Percentiles rank a stretch among this genome's conserved stretches.
phyloP scores from a whole-genome alignment of 2,888 invertebrate genomes.

The Nomada lathburiana region DNA sequence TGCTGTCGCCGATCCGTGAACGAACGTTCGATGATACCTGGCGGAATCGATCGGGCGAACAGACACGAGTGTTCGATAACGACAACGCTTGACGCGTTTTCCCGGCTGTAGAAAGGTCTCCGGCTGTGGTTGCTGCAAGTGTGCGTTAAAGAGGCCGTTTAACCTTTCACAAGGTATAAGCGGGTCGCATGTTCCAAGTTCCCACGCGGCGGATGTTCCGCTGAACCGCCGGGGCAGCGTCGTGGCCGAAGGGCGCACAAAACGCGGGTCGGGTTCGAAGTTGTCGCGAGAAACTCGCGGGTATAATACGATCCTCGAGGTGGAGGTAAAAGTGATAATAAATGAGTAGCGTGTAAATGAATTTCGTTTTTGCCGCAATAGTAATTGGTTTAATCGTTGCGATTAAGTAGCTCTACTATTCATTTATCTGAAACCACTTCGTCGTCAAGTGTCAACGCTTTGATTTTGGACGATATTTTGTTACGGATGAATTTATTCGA shows the following conservation, averaged over 20 bases:
- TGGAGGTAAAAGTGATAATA: not conserved
- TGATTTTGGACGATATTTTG: no score
- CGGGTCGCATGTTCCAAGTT: slow-evolving; percentile 75
- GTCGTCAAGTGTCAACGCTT: no score
- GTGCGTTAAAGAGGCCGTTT: slow-evolving; percentile 79
- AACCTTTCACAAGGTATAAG: slow-evolving; percentile 75
- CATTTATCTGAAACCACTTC: no score
- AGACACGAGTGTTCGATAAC: slow-evolving; percentile 67
- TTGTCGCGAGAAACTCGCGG: not conserved
- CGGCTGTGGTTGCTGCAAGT: slow-evolving; percentile 62
- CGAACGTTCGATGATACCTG: slow-evolving; percentile 50
- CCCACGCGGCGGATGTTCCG: slow-evolving; percentile 76
- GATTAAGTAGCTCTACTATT: no score
- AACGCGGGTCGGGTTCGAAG: not conserved
- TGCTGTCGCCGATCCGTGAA: slow-evolving; percentile 41
- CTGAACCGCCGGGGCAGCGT: slow-evolving; percentile 49
- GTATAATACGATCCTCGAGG: not conserved
- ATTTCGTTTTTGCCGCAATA: no score
- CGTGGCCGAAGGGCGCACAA: slow-evolving; percentile 43
- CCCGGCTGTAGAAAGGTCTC: slow-evolving; percentile 72
- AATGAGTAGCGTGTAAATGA: no score
- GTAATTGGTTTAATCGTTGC: no score
- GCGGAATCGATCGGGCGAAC: slow-evolving; percentile 65
- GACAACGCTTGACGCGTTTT: slow-evolving; percentile 71
- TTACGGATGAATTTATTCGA: not conserved